Base-by-base conservation (phyloP, 2,797 vertebrate genomes). In the Eupleurogrammus muticus region DNA sequence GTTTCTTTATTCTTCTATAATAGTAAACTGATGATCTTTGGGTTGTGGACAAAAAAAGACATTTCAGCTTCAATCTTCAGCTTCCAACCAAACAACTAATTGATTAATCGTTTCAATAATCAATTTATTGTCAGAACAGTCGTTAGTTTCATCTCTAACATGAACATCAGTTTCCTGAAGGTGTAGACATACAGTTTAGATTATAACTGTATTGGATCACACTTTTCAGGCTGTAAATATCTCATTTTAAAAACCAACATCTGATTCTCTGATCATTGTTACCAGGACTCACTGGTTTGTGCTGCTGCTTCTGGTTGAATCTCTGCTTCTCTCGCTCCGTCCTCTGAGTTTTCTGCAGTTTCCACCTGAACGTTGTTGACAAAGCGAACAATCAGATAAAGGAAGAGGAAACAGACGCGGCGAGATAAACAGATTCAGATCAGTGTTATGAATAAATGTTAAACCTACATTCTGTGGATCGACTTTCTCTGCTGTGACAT, bases 251-350 rank as follows among this genome's bases (percentile, higher is more conserved):
- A 24, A 0, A 24, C 17, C 14, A n/a, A 34, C 21, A 2, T 12
- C 7, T 35, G 4, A 49, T 11, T 49, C 47, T 49, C 6, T 32
- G 14, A 47, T 4, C 2, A n/a, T 17, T 23, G 13, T 10, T 13
- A 36, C 16, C 28, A 59, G 1, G 19, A 93, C 93, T 79, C 78
- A 94, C 93, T 87, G 64, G 72, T 72, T 80, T 92, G 89, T 84
- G 91, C 83, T 46, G 87, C 56, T 6, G 89, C 70, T 78, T 77
- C 75, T 35, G 79, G 24, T 5, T 36, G 81, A 32, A 53, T 71
- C 11, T 84, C 77, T 0, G 59, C 19, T 56, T 74, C 69, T 28
- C 40, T 47, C n/a, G 62, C 79, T 67, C 16, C n/a, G 44, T 83
- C 79, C 46, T 75, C 81, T 1, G 46, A 56, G 36, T 56, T 35